A percentile compares a stretch with the other conserved stretches of the same genome.
Evolutionary conservation across 2,888 invertebrate genomes (phyloP).

Genomic region (Drosophila longiperda): DNA sequence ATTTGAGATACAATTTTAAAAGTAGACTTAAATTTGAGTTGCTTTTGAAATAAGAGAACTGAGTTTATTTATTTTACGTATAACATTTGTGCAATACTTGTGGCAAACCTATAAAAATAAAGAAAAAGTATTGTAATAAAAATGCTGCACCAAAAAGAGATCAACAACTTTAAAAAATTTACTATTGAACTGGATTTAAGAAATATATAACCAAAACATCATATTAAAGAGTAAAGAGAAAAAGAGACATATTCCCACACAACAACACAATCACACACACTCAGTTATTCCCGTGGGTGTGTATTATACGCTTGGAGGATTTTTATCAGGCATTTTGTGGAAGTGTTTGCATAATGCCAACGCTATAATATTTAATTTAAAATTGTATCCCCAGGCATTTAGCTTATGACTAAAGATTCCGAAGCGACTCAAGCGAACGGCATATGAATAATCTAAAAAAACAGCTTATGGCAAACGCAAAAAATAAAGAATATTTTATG

Average conservation of each 20-base stretch:
- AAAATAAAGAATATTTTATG: not conserved
- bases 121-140: not conserved
- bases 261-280: slow-evolving; percentile 8
- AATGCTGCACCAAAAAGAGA: not conserved
- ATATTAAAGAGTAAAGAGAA: slow-evolving; percentile 13
- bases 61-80: slow-evolving; percentile 32
- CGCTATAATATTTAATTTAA: slow-evolving; percentile 68
- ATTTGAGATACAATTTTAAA: slow-evolving; percentile 24
- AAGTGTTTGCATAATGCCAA: slow-evolving; percentile 44
- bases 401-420: slow-evolving; percentile 37
- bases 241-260: slow-evolving; percentile 43
- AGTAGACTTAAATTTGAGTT: slow-evolving; percentile 20
- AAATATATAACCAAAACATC: not conserved
- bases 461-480: slow-evolving; percentile 3
- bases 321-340: slow-evolving; percentile 47
- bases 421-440: slow-evolving; percentile 25
- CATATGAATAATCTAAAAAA: slow-evolving; percentile 39
- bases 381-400: slow-evolving; percentile 53
- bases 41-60: slow-evolving; percentile 18
- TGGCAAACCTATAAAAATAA: slow-evolving; percentile 1
- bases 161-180: not conserved
- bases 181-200: not conserved
- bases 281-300: not conserved
- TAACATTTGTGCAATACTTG: slow-evolving; percentile 16
- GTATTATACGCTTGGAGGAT: slow-evolving; percentile 6